phyloP scores from a whole-genome alignment of 2,888 invertebrate species.

The Salticus scenicus region DNA sequence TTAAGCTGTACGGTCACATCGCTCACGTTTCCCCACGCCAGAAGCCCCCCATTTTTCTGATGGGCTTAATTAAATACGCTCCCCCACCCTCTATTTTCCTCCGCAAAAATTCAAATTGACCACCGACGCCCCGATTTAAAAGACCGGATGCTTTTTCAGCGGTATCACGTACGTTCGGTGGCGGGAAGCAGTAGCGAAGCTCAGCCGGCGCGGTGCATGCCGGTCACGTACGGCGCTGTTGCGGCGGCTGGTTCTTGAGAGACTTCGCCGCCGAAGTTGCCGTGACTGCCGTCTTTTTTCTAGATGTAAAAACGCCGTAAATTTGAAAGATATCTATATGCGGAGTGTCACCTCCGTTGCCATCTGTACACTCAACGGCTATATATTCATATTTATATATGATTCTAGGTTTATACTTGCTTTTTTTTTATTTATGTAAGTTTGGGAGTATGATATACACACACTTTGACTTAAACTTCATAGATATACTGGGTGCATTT shows the following conservation, averaged over 20 bases:
- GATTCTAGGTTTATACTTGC: neutral
- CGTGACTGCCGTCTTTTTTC: neutral
- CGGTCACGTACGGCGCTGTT: constrained; percentile 21
- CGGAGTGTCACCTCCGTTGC: neutral
- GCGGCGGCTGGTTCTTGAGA: neutral
- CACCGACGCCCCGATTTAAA: neutral
- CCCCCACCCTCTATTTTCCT: neutral
- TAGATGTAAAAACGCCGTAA: neutral
- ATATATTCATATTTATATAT: constrained; percentile 22
- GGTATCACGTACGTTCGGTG: constrained; percentile 1
- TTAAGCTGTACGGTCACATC: constrained; percentile 14
- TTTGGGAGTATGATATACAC: neutral
- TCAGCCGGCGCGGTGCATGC: neutral
- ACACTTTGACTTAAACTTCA: neutral
- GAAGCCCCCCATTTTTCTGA: constrained; percentile 19
- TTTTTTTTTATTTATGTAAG: constrained; percentile 5
- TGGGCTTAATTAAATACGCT: constrained; percentile 40
- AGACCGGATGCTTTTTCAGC: neutral
- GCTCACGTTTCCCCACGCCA: neutral
- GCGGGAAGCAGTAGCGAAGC: neutral
- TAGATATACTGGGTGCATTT: neutral
- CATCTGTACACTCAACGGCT: neutral
- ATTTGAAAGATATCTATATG: constrained; percentile 19
- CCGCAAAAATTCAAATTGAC: neutral
- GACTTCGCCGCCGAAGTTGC: constrained; percentile 5